These are phyloP conservation scores for Stenotaenia linearis DNA, from an alignment of 2,888 invertebrate genomes.

Conservation along the genomic window DNA sequence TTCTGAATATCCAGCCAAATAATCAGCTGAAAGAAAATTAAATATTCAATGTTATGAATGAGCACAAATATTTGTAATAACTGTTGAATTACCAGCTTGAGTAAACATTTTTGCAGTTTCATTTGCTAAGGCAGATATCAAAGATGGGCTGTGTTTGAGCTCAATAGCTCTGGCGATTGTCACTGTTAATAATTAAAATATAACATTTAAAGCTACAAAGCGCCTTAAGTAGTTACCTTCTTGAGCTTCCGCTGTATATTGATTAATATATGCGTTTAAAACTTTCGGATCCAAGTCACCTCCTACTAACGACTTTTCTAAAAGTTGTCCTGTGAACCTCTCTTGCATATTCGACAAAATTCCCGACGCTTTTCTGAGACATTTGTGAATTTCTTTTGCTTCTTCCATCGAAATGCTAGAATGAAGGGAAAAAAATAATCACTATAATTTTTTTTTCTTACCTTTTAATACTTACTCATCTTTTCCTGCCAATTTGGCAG, in stretches of 20 bases:
- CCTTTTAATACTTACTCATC: constrained; percentile 53
- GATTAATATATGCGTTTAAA: constrained; percentile 56
- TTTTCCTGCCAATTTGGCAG: constrained; percentile 56
- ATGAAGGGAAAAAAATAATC: too few species aligned
- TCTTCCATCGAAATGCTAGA: constrained; percentile 54
- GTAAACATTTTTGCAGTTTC: constrained; percentile 58
- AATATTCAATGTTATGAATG: not conserved
- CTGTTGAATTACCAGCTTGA: constrained; percentile 49
- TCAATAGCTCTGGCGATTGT: constrained; percentile 61
- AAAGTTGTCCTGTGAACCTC: constrained; percentile 41
- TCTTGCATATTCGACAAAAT: constrained; percentile 55
- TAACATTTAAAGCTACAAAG: not conserved
- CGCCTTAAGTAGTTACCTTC: constrained; percentile 52
- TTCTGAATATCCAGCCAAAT: constrained; percentile 52
- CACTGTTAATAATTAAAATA: constrained; percentile 45
- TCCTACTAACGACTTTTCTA: constrained; percentile 49
- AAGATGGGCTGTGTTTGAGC: constrained; percentile 55
- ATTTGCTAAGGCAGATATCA: constrained; percentile 58
- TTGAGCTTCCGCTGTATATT: constrained; percentile 62
- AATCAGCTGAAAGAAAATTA: constrained; percentile 48
- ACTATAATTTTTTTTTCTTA: too few species aligned
- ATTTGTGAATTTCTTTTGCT: constrained; percentile 59
- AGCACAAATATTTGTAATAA: not conserved
- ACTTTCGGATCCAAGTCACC: constrained; percentile 57
- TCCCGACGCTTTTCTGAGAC: constrained; percentile 57